phyloP scores from a whole-genome alignment of 35 echinoderm and acorn worm genomes.

The Apostichopus parvimensis region DNA sequence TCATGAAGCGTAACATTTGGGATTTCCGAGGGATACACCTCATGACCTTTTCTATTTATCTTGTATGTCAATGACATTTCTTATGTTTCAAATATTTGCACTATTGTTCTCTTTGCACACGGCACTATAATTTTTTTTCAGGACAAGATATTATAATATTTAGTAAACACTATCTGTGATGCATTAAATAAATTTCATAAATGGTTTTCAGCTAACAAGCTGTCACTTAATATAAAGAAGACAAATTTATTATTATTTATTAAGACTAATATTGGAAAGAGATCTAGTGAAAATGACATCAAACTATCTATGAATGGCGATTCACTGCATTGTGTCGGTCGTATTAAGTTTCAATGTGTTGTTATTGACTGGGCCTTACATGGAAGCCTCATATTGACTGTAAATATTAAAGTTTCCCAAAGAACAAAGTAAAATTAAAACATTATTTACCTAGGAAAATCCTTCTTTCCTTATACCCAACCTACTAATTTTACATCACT shows the following conservation, averaged over 20 bases:
- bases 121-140: neutral
- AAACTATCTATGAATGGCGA: neutral
- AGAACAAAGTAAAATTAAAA: neutral
- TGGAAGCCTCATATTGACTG: neutral
- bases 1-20: slow-evolving; percentile 9
- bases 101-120: neutral
- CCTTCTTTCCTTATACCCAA: neutral
- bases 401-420: slow-evolving; percentile 7
- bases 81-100: neutral
- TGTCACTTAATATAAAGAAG: neutral
- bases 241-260: neutral
- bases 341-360: neutral
- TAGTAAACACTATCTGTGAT: neutral
- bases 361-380: neutral
- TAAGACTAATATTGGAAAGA: neutral
- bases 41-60: neutral
- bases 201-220: slow-evolving; percentile 9
- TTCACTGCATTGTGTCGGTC: neutral
- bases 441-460: slow-evolving; percentile 16
- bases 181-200: neutral
- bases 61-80: neutral
- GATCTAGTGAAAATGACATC: neutral
- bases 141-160: neutral
- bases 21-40: neutral
- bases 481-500: neutral